Conservation (phyloP, 2,113 vertebrate genomes). For the Anhinga rufa region DNA sequence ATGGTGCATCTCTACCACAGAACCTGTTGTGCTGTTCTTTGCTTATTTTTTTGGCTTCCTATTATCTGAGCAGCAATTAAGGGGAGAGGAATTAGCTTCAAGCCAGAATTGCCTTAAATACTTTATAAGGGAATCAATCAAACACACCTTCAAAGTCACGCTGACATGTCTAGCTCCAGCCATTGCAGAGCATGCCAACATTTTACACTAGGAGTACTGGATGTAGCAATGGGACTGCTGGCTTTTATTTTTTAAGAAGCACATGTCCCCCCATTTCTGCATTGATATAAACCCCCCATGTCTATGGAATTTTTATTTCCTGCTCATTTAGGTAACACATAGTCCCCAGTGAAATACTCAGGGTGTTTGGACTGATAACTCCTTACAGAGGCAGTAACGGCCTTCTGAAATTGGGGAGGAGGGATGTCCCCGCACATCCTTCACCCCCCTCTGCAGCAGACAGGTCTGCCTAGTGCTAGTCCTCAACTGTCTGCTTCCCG, state of each 20-base stretch:
- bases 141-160: background rate
- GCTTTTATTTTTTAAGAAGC: background rate
- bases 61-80: constrained; percentile 2
- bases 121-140: constrained; percentile 14
- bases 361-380: background rate
- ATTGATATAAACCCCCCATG: background rate
- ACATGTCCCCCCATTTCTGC: background rate
- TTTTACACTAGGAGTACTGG: background rate
- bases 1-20: background rate
- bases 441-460: background rate
- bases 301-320: constrained; percentile 29
- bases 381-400: background rate
- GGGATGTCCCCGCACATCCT: accelerated
- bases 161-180: background rate
- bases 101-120: constrained; percentile 25
- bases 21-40: background rate
- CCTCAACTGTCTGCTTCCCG: background rate
- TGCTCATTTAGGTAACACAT: background rate
- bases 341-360: background rate
- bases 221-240: background rate
- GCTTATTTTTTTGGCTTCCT: constrained; percentile 3
- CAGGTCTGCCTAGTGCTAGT: background rate
- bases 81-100: constrained; percentile 24
- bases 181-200: background rate
- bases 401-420: background rate